Base-by-base conservation (phyloP, 1,140 invertebrate genomes). In the Sinella curviseta region DNA sequence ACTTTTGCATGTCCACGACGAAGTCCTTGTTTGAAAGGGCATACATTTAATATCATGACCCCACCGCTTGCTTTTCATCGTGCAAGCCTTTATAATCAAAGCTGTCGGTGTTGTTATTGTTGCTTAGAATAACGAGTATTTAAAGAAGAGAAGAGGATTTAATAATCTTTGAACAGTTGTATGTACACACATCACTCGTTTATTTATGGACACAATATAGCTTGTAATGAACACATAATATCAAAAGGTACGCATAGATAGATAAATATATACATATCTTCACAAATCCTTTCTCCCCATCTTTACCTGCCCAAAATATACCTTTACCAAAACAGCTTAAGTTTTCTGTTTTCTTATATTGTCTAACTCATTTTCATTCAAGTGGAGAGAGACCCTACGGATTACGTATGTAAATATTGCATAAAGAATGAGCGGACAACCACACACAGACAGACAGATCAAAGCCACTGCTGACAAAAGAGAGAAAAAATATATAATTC, bases 361-460 rank as follows among this genome's bases (percentile, higher is more conserved):
- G 55, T 60, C 24, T 60, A 12, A 14, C 55, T 60, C n/a, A n/a
- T 60, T n/a, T 60, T 60, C 24, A n/a, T 60, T 60, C 55, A 60
- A 60, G 55, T 60, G 55, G 55, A 48, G n/a, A n/a, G n/a, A n/a
- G 55, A 60, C 55, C 55, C 55, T 60, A 60, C 55, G 24, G 55
- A 60, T 60, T 60, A 60, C 8, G 12, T 60, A 60, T 60, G 55
- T 60, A 60, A 60, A 60, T 60, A 60, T 60, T 60, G n/a, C 55
- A 60, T 60, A 24, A 14, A 60, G 24, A 60, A 60, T 8, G 55
- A 60, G 55, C 55, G 55, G 55, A 60, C 24, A 60, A 24, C 55
- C 55, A 60, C 55, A 60, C 55, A 60, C 55, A 60, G n/a, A n/a
- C n/a, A n/a, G n/a, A n/a, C n/a, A n/a, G 4, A 48, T 48, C 39